Percentiles rank a stretch among this genome's conserved stretches.
These are phyloP conservation scores for Camponotus vicinus DNA, from an alignment of 1,140 invertebrate genomes.

Conservation along the genomic window DNA sequence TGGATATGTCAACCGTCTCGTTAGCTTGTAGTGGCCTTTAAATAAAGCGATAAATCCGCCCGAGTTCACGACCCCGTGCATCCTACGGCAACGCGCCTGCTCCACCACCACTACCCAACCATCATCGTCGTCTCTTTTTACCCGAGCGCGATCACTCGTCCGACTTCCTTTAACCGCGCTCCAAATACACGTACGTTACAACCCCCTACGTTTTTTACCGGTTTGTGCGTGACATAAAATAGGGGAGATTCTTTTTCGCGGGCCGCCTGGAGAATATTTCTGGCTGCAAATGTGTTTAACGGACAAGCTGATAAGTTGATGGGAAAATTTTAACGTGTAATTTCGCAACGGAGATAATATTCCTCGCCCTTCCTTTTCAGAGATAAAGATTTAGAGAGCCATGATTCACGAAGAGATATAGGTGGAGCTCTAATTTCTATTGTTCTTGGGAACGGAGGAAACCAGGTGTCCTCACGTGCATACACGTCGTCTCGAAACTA, in stretches of 20 bases:
- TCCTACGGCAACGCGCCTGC: conserved; percentile 1
- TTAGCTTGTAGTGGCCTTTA: conserved; percentile 73
- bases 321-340: conserved; percentile 45
- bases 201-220: conserved; percentile 28
- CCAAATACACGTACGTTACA: not conserved
- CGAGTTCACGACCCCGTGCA: conserved; percentile 46
- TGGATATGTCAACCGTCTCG: conserved; percentile 71
- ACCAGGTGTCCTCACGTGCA: conserved; percentile 29
- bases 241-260: too few relatives aligned
- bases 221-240: conserved; percentile 7
- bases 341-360: conserved; percentile 49
- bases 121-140: not conserved
- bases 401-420: conserved; percentile 43
- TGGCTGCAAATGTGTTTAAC: too few relatives aligned
- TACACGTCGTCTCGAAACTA: conserved; percentile 65
- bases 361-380: not conserved
- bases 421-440: conserved; percentile 71
- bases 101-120: not conserved
- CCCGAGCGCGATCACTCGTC: not conserved
- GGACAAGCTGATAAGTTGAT: not conserved
- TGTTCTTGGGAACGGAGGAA: conserved; percentile 66
- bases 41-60: conserved; percentile 79
- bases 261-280: too few relatives aligned
- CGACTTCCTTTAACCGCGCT: not conserved
- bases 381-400: conserved; percentile 43